phyloP scores from a whole-genome alignment of 2,113 vertebrate genomes.

The Notarius quadriscutis region DNA sequence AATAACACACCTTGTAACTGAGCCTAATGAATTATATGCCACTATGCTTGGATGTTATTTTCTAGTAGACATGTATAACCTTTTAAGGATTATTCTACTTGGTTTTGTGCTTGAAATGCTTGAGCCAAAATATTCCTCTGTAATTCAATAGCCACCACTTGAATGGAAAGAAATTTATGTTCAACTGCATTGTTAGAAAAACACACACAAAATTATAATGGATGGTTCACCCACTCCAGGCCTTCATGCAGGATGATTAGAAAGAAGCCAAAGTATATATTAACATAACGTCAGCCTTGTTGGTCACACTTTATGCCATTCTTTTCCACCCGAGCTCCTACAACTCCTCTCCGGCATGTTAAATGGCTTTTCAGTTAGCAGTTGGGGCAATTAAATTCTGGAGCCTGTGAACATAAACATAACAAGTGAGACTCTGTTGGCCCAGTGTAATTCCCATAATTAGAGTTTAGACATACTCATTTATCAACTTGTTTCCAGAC shows the following conservation, averaged over 20 bases:
- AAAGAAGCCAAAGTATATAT: conserved; percentile 81
- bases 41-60: conserved; percentile 63
- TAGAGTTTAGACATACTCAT: conserved; percentile 29
- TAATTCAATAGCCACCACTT: conserved; percentile 74
- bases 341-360: conserved; percentile 71
- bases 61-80: conserved; percentile 71
- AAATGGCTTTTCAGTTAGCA: conserved; percentile 71
- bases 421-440: conserved; percentile 67
- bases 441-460: conserved; percentile 31
- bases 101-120: conserved; percentile 70
- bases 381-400: conserved; percentile 74
- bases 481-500: conserved; percentile 21
- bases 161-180: conserved; percentile 78
- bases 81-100: conserved; percentile 74
- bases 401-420: conserved; percentile 68
- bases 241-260: conserved; percentile 79
- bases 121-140: conserved; percentile 74
- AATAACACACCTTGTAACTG: not conserved
- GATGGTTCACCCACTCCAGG: conserved; percentile 77
- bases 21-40: conserved; percentile 38
- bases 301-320: conserved; percentile 75
- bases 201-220: conserved; percentile 79
- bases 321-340: conserved; percentile 77
- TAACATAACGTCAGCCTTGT: conserved; percentile 81
- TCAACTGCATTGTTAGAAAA: conserved; percentile 75